Percentiles rank a stretch among this genome's conserved stretches.
These are phyloP conservation scores for Asobara japonica DNA, from an alignment of 1,140 invertebrate species.

Conservation along the genomic window DNA sequence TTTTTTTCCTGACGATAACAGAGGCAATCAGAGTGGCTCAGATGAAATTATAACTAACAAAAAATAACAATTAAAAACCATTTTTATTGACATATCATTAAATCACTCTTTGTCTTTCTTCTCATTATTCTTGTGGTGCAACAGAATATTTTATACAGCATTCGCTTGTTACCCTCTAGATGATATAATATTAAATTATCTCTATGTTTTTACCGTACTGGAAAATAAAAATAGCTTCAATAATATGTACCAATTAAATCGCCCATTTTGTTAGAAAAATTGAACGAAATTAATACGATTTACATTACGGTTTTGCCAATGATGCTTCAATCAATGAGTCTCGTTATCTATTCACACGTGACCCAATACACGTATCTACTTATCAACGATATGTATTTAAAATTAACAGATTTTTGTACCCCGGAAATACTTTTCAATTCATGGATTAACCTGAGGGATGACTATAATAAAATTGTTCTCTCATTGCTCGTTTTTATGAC, in stretches of 20 bases:
- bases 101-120: constrained; percentile 51
- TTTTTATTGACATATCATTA: constrained; percentile 45
- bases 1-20: background rate
- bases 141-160: background rate
- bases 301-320: no score
- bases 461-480: background rate
- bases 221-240: no score
- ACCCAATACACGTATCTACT: background rate
- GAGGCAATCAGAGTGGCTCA: background rate
- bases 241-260: no score
- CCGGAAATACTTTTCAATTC: constrained; percentile 24
- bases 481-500: background rate
- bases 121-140: constrained; percentile 31
- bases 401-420: background rate
- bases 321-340: no score
- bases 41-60: no score
- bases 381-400: background rate
- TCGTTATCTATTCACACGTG: no score
- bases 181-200: background rate
- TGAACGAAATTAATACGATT: no score
- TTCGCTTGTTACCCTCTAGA: background rate
- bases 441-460: background rate
- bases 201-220: background rate
- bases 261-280: no score
- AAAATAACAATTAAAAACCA: constrained; percentile 45